Conservation (phyloP, 2,888 invertebrate species). For the Cheilosia impressa region DNA sequence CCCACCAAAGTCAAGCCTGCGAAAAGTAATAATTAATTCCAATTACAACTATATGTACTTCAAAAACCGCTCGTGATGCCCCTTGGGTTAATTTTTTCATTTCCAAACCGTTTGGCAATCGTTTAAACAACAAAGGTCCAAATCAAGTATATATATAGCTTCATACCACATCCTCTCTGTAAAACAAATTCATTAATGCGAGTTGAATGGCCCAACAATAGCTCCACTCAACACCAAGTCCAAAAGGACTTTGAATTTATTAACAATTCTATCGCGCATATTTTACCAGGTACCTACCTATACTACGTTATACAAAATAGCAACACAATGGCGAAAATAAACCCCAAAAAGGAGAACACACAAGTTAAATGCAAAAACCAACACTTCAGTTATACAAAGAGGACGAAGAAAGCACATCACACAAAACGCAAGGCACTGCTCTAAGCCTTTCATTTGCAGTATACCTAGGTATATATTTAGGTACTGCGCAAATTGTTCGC, state of each 20-base stretch:
- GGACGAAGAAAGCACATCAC: conserved; percentile 29
- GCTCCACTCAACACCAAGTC: conserved; percentile 27
- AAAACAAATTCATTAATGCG: conserved; percentile 15
- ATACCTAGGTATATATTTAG: background rate
- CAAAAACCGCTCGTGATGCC: too few species aligned
- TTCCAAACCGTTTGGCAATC: background rate
- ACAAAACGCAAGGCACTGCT: conserved; percentile 41
- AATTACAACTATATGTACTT: too few species aligned
- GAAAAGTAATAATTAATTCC: too few species aligned
- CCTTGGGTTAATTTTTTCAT: too few species aligned
- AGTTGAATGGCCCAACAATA: conserved; percentile 48
- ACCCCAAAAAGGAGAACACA: conserved; percentile 32
- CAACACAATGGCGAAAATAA: conserved; percentile 46
- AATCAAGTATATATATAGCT: background rate
- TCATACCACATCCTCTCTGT: conserved; percentile 44
- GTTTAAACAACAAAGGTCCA: background rate
- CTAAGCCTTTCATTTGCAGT: conserved; percentile 32
- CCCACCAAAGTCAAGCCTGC: too few species aligned
- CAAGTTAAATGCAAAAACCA: conserved; percentile 54
- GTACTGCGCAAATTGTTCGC: conserved; percentile 42
- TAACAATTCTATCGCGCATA: conserved; percentile 64
- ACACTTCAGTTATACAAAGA: conserved; percentile 69
- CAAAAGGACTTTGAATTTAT: conserved; percentile 62
- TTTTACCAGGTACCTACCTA: conserved; percentile 56
- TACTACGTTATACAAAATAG: conserved; percentile 46